These are phyloP conservation scores for Uromys caudimaculatus DNA, from an alignment of 2,797 vertebrate species.

Conservation along the genomic window DNA sequence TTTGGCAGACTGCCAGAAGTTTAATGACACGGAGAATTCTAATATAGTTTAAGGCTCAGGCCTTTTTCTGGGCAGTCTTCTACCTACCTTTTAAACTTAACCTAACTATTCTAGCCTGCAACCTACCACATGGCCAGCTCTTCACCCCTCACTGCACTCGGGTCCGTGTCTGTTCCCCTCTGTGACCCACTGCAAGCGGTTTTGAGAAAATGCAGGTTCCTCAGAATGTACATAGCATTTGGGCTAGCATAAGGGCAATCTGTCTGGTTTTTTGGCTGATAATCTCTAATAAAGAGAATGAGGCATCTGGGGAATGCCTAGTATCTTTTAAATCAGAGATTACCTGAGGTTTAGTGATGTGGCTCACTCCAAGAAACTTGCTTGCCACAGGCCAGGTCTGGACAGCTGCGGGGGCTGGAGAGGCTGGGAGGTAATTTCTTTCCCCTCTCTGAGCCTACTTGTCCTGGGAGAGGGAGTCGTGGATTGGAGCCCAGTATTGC, in stretches of 20 bases:
- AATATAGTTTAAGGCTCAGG: background rate
- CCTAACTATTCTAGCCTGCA: background rate
- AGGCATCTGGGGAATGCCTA: background rate
- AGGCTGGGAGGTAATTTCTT: too few species aligned
- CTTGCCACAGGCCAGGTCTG: accelerated
- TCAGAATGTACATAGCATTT: background rate
- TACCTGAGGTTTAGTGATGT: accelerated
- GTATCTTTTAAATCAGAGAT: background rate
- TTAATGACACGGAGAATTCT: background rate
- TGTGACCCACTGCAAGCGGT: background rate
- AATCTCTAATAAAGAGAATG: background rate
- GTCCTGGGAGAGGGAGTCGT: too few species aligned
- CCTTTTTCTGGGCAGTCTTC: background rate
- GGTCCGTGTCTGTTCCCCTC: background rate
- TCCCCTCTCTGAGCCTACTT: background rate
- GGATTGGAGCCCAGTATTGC: background rate
- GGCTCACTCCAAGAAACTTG: background rate
- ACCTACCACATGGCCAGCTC: background rate
- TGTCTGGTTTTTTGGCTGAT: background rate
- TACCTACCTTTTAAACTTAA: background rate
- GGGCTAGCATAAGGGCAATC: background rate
- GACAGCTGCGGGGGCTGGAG: background rate
- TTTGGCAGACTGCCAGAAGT: background rate
- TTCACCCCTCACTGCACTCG: background rate
- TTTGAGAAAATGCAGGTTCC: background rate